Conservation (phyloP, 2,888 invertebrate species). For the Andrena praecox region DNA sequence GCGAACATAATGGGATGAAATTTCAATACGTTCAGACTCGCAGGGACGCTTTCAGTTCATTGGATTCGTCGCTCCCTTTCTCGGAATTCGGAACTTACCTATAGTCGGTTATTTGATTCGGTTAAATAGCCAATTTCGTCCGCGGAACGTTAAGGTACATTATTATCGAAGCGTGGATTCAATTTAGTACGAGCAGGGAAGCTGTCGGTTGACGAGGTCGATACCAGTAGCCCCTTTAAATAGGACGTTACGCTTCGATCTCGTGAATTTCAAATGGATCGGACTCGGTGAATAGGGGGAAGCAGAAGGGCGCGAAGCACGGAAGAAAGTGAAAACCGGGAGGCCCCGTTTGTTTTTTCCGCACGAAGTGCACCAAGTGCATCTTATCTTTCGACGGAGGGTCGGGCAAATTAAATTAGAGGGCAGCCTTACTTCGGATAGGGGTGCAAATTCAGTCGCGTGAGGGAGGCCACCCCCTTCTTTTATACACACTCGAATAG, state of each 20-base stretch:
- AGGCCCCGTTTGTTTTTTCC: constrained; percentile 63
- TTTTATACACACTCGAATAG: constrained; percentile 49
- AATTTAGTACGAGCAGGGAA: not conserved
- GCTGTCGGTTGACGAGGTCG: constrained; percentile 12
- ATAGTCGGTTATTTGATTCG: no score
- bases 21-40: no score
- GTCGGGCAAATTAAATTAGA: constrained; percentile 71
- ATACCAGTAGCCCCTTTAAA: constrained; percentile 8
- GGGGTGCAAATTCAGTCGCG: constrained; percentile 64
- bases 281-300: not conserved
- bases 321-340: constrained; percentile 39
- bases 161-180: constrained; percentile 16
- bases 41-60: no score
- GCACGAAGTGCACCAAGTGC: constrained; percentile 68
- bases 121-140: no score
- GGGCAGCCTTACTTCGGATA: constrained; percentile 58
- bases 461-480: constrained; percentile 30
- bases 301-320: constrained; percentile 8
- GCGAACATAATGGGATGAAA: no score
- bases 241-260: constrained; percentile 3
- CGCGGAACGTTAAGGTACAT: not conserved
- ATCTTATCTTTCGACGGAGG: constrained; percentile 68
- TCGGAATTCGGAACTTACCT: no score
- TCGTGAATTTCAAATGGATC: constrained; percentile 18
- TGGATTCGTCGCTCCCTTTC: no score